These are phyloP conservation scores for Tanaodytes sp. DNA, from an alignment of 2,888 invertebrate genomes.

Conservation along the genomic window DNA sequence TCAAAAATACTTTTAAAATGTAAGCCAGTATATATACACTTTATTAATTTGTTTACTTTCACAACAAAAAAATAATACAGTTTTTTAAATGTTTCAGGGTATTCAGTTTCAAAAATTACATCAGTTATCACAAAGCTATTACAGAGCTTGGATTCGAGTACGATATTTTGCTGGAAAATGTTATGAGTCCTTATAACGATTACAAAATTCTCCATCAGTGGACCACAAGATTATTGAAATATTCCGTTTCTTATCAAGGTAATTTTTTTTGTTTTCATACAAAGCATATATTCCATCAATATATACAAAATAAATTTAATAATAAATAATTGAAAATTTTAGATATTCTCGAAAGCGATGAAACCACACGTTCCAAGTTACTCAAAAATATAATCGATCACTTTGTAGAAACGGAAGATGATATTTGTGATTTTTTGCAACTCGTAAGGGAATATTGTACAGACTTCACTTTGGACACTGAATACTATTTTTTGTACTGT, in stretches of 20 bases:
- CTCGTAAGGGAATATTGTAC: conserved; percentile 72
- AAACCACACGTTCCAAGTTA: conserved; percentile 61
- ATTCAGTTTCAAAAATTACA: conserved; percentile 59
- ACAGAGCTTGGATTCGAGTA: conserved; percentile 65
- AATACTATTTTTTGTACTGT: conserved; percentile 70
- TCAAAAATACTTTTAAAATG: conserved; percentile 50
- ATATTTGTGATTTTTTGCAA: conserved; percentile 39
- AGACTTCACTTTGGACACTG: conserved; percentile 71
- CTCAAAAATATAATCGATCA: conserved; percentile 60
- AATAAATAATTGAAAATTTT: no score
- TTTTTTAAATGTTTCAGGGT: neutral
- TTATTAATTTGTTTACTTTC: conserved; percentile 13
- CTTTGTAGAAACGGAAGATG: conserved; percentile 56
- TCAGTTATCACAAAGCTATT: conserved; percentile 58
- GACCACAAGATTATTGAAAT: conserved; percentile 64
- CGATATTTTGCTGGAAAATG: conserved; percentile 58
- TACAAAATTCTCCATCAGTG: conserved; percentile 64
- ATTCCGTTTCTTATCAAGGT: conserved; percentile 68
- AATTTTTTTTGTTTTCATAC: neutral
- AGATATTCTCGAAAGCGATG: conserved; percentile 65
- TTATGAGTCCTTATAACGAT: conserved; percentile 51
- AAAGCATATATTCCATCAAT: neutral
- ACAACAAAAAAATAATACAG: neutral
- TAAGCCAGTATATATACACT: conserved; percentile 26
- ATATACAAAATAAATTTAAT: no score